Evolutionary conservation across 2,797 vertebrate species (phyloP), one percentile per base, ranked within the genome.

Genomic region (Smutsia temminckii): DNA sequence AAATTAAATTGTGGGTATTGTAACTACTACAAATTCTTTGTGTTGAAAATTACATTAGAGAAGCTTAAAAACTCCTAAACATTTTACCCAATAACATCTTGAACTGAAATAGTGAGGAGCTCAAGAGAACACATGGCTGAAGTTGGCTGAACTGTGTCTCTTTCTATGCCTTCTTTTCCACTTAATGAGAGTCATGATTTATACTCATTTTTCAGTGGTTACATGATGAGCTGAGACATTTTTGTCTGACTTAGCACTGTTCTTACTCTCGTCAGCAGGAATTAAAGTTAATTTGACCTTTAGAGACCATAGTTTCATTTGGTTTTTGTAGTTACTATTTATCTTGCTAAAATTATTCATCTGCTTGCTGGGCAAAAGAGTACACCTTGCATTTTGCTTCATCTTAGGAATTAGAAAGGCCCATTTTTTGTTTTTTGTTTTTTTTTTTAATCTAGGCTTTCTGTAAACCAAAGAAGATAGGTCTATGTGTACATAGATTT

Each of bases 1-100:
- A 87, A 93, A 95, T 97, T 97, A 97, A 94, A 89, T 71, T 81
- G 94, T 80, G 96, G 95, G 96, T 95, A 80, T 69, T 97, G 49
- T 89, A 89, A 92, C 94, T 64, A 91, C 96, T 96, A 95, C 94
- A 96, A 63, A 91, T 91, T 94, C 86, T 95, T 95, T 84, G 89
- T 90, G 80, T 79, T 96, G 92, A 87, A 96, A 97, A 96, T 96
- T 95, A 85, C 77, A 86, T 96, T 91, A 94, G 49, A 64, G 79
- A 84, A 78, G 78, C 83, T 94, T 91, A 92, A 85, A 74, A 89
- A 37, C 88, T 61, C 83, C 71, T 55, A 20, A 83, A 13, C 61
- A 23, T 89, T 88, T 94, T 89, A 16, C 84, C 85, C 94, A 14
- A 8, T 34, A 68, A 49, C 92, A 79, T 92, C 89, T 75, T 57